Percentiles rank a stretch among this genome's conserved stretches.
These are phyloP conservation scores for Sander vitreus DNA, from an alignment of 2,113 vertebrate genomes.

Conservation along the genomic window DNA sequence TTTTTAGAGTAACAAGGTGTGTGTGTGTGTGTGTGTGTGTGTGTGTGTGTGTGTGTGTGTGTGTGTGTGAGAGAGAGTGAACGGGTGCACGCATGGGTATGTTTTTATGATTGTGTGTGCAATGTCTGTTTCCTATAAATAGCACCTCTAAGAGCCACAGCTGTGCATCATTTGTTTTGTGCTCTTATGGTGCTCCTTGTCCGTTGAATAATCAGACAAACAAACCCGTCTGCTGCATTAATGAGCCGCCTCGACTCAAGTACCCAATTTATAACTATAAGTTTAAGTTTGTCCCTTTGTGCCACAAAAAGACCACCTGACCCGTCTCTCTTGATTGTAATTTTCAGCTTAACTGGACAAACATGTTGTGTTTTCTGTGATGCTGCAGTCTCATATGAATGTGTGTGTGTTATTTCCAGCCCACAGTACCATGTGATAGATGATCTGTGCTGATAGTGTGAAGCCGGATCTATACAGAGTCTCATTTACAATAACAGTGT, in stretches of 20 bases:
- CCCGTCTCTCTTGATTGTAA: conserved; percentile 26
- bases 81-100: neutral
- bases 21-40: conserved; percentile 13
- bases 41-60: conserved; percentile 30
- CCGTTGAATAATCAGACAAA: conserved; percentile 22
- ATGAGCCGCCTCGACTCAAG: conserved; percentile 41
- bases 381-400: conserved; percentile 5
- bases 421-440: conserved; percentile 58
- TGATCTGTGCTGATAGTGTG: conserved; percentile 65
- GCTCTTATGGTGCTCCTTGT: conserved; percentile 25
- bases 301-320: conserved; percentile 27
- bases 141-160: conserved; percentile 37
- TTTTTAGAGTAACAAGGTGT: conserved; percentile 54
- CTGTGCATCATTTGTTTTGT: conserved; percentile 33
- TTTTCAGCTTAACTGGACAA: conserved; percentile 19
- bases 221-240: conserved; percentile 22
- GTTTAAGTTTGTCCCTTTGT: conserved; percentile 17
- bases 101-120: conserved; percentile 8
- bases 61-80: no score
- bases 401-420: conserved; percentile 32
- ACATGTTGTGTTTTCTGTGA: conserved; percentile 11
- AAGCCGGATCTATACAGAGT: conserved; percentile 65
- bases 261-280: conserved; percentile 27
- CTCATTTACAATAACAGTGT: conserved; percentile 76
- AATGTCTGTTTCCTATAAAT: conserved; percentile 48